A percentile compares a stretch with the other conserved stretches of the same genome.
phyloP scores from a whole-genome alignment of 1,140 invertebrate genomes.

The Plodia interpunctella region DNA sequence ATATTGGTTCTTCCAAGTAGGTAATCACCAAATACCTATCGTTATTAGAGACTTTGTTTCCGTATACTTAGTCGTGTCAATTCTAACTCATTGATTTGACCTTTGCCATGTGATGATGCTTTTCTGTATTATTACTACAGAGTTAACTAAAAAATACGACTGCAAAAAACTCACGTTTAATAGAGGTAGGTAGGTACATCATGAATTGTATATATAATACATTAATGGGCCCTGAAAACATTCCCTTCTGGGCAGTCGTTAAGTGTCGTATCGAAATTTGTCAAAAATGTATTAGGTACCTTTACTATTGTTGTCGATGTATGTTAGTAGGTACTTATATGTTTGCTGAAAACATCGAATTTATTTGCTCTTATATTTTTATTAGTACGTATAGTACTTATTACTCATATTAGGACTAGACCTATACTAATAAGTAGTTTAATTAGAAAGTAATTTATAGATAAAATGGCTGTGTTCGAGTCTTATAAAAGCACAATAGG shows the following conservation, averaged over 20 bases:
- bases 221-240: too few relatives aligned
- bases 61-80: too few relatives aligned
- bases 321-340: too few relatives aligned
- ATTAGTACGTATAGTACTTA: too few relatives aligned
- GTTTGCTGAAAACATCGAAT: not conserved
- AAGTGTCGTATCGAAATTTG: not conserved
- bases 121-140: too few relatives aligned
- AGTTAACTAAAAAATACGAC: too few relatives aligned
- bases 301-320: constrained; percentile 4
- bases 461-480: constrained; percentile 71
- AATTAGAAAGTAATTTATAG: constrained; percentile 32
- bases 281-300: not conserved
- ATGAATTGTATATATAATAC: too few relatives aligned
- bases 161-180: too few relatives aligned
- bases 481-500: constrained; percentile 60
- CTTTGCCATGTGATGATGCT: too few relatives aligned
- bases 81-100: too few relatives aligned
- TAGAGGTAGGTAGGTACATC: too few relatives aligned
- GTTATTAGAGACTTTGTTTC: not conserved
- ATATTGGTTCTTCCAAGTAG: constrained; percentile 11
- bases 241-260: too few relatives aligned
- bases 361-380: constrained; percentile 7
- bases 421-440: constrained; percentile 13
- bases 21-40: not conserved
- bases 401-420: constrained; percentile 1